Evolutionary conservation across 2,113 vertebrate genomes (phyloP).

Genomic region (Candoia aspera): DNA sequence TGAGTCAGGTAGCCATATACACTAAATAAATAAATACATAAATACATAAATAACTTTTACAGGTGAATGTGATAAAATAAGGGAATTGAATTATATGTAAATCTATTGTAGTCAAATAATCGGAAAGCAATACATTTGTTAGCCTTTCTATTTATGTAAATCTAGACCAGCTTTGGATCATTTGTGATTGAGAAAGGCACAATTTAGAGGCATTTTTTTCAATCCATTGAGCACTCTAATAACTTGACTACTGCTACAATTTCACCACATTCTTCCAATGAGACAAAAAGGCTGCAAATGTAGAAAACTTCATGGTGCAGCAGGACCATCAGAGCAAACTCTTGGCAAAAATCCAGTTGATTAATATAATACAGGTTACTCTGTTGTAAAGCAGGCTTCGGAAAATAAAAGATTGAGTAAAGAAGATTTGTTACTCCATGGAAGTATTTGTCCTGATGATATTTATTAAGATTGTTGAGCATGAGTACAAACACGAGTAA

Average conservation of each 20-base stretch:
- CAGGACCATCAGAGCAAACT: background rate
- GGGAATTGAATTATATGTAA: background rate
- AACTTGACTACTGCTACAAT: background rate
- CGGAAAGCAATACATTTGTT: too few relatives aligned
- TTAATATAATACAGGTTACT: slow-evolving; percentile 10
- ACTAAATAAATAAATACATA: too few relatives aligned
- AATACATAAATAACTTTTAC: background rate
- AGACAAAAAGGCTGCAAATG: background rate
- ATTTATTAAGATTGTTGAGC: background rate
- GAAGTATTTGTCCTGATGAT: background rate
- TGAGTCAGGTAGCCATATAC: too few relatives aligned
- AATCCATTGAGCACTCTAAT: background rate
- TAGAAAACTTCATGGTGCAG: background rate
- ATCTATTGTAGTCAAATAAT: too few relatives aligned
- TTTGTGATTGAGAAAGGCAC: too few relatives aligned
- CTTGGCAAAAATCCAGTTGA: background rate
- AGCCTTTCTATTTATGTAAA: background rate
- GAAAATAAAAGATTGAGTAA: slow-evolving; percentile 4
- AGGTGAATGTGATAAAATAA: background rate
- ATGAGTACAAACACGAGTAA: background rate
- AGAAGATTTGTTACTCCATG: background rate
- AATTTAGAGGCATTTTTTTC: too few relatives aligned
- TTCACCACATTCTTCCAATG: background rate
- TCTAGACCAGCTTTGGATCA: background rate
- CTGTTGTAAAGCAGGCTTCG: background rate